Evolutionary conservation across 2,888 invertebrate genomes (phyloP).

Genomic region (Hipparchia sbordonii): DNA sequence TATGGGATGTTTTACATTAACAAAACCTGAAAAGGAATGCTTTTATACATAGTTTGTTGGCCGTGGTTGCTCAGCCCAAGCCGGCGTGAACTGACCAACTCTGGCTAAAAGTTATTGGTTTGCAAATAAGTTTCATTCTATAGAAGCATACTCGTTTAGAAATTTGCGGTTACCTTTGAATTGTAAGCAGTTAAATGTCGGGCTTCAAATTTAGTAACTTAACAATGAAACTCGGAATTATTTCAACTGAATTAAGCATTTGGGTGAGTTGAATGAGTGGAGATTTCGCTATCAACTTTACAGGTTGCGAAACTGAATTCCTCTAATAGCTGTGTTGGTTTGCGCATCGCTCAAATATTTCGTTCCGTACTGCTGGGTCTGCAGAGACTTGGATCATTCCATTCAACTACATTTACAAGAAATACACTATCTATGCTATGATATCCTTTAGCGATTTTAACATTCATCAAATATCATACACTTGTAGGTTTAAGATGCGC

Average conservation of each 20-base stretch:
- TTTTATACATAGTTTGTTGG: slow-evolving; percentile 65
- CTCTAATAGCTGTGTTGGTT: slow-evolving; percentile 62
- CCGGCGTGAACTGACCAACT: slow-evolving; percentile 66
- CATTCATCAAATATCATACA: background rate
- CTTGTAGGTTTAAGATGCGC: background rate
- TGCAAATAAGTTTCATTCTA: slow-evolving; percentile 78
- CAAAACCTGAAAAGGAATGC: slow-evolving; percentile 57
- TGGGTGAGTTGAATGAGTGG: slow-evolving; percentile 70
- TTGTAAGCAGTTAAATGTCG: slow-evolving; percentile 81
- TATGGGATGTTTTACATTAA: slow-evolving; percentile 39
- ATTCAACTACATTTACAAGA: background rate
- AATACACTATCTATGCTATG: background rate
- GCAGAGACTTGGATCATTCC: slow-evolving; percentile 18
- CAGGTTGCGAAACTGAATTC: slow-evolving; percentile 72
- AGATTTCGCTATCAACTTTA: slow-evolving; percentile 74
- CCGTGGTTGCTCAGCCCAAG: slow-evolving; percentile 56
- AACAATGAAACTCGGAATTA: slow-evolving; percentile 80
- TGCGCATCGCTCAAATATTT: slow-evolving; percentile 62
- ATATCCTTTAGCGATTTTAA: background rate
- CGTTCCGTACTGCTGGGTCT: slow-evolving; percentile 44
- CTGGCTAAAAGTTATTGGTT: slow-evolving; percentile 76
- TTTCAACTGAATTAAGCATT: slow-evolving; percentile 78
- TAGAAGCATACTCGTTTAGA: slow-evolving; percentile 75
- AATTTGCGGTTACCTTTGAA: slow-evolving; percentile 82
- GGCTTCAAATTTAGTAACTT: slow-evolving; percentile 77